Evolutionary conservation across 2,797 vertebrate genomes (phyloP).

Genomic region (Nannoperca australis): DNA sequence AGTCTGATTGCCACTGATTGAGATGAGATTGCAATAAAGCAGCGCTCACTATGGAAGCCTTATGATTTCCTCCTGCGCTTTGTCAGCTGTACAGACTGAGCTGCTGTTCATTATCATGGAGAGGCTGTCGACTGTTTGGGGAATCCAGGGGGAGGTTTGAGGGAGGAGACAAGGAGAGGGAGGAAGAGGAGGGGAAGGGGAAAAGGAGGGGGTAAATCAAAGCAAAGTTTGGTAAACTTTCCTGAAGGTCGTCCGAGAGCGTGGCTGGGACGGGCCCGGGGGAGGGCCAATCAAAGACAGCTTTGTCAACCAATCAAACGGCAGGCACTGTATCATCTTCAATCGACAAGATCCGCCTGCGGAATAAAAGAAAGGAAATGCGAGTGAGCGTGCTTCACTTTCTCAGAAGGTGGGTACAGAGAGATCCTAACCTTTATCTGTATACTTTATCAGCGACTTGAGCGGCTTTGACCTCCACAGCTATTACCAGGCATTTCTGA

Average conservation of each 20-base stretch:
- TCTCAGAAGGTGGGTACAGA: slow-evolving; percentile 70
- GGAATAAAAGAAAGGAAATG: slow-evolving; percentile 67
- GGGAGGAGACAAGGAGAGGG: slow-evolving; percentile 65
- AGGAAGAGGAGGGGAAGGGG: slow-evolving; percentile 49
- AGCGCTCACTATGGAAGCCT: slow-evolving; percentile 20
- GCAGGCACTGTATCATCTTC: slow-evolving; percentile 79
- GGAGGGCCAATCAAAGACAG: slow-evolving; percentile 80
- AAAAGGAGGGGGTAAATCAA: slow-evolving; percentile 69
- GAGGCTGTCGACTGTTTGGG: slow-evolving; percentile 71
- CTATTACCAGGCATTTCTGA: slow-evolving; percentile 73
- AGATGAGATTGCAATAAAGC: slow-evolving; percentile 73
- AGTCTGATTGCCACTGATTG: slow-evolving; percentile 79
- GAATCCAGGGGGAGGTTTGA: slow-evolving; percentile 68
- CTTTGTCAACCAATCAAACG: slow-evolving; percentile 85
- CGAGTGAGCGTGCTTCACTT: slow-evolving; percentile 41
- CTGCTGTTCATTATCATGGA: slow-evolving; percentile 81
- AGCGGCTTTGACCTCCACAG: slow-evolving; percentile 86
- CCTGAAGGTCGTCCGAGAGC: slow-evolving; percentile 84
- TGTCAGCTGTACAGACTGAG: slow-evolving; percentile 73
- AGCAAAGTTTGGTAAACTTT: slow-evolving; percentile 84
- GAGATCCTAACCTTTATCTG: slow-evolving; percentile 81
- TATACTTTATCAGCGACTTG: slow-evolving; percentile 83
- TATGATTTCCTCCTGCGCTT: slow-evolving; percentile 66
- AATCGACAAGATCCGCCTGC: slow-evolving; percentile 63
- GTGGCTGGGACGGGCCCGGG: slow-evolving; percentile 76